Percentiles rank a stretch among this genome's conserved stretches.
Conservation (phyloP, 2,113 vertebrate species). For the Noctilio leporinus region DNA sequence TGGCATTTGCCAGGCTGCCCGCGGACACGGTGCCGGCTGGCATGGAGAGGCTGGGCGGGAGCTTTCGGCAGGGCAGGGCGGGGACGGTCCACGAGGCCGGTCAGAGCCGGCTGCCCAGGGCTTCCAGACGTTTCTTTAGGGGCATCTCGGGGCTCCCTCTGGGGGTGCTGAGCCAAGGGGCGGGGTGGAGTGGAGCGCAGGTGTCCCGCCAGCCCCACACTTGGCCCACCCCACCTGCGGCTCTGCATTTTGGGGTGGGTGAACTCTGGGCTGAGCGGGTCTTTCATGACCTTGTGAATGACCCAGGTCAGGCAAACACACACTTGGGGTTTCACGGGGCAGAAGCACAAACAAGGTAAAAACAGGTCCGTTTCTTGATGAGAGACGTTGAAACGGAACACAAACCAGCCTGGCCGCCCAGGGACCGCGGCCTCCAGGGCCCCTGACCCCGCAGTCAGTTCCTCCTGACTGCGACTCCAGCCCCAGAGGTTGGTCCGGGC, state of each 20-base stretch:
- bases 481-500: neutral
- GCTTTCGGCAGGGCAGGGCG: neutral
- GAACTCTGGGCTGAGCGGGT: rapidly evolving
- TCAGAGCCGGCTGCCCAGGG: rapidly evolving
- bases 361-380: neutral
- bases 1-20: conserved; percentile 54
- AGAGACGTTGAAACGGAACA: neutral
- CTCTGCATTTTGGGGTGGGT: rapidly evolving
- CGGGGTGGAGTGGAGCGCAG: neutral
- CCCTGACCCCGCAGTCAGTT: neutral
- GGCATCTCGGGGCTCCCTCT: neutral
- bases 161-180: neutral
- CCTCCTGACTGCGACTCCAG: neutral
- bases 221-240: rapidly evolving
- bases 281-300: neutral
- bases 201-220: rapidly evolving
- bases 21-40: neutral
- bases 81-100: rapidly evolving
- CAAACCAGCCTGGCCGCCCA: rapidly evolving
- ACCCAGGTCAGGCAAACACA: neutral
- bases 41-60: neutral
- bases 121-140: neutral
- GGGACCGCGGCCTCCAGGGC: neutral
- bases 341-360: neutral
- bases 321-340: neutral